These are phyloP conservation scores for Mimumesa dahlbomi DNA, from an alignment of 2,888 invertebrate genomes.

Conservation along the genomic window DNA sequence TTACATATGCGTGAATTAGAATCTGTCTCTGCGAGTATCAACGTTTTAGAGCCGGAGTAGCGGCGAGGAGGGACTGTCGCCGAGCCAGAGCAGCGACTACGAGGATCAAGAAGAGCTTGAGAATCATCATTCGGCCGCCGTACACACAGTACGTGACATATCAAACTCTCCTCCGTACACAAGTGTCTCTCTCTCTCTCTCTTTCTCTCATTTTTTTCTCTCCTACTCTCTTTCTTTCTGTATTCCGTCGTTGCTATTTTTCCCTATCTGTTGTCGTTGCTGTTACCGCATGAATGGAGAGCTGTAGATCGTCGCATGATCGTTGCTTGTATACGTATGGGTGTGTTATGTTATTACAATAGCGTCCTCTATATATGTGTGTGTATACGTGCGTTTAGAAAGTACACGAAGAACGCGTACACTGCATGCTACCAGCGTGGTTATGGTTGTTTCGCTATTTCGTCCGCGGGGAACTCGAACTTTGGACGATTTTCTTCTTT, in stretches of 20 bases:
- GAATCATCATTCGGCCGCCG: slow-evolving; percentile 84
- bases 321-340: slow-evolving; percentile 7
- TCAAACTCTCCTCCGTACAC: slow-evolving; percentile 50
- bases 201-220: slow-evolving; percentile 26
- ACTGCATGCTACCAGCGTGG: too few relatives aligned
- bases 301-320: slow-evolving; percentile 28
- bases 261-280: slow-evolving; percentile 6
- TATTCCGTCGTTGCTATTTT: too few relatives aligned
- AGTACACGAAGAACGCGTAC: too few relatives aligned
- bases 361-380: too few relatives aligned
- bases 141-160: slow-evolving; percentile 84
- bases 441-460: too few relatives aligned
- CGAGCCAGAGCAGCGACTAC: slow-evolving; percentile 87
- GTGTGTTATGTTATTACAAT: neutral
- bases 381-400: too few relatives aligned
- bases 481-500: too few relatives aligned
- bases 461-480: too few relatives aligned
- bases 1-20: slow-evolving; percentile 59
- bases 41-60: slow-evolving; percentile 81
- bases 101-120: slow-evolving; percentile 86
- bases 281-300: neutral
- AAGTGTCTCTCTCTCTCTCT: slow-evolving; percentile 29
- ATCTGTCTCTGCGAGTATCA: slow-evolving; percentile 69
- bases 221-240: slow-evolving; percentile 22
- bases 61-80: slow-evolving; percentile 83